phyloP scores from a whole-genome alignment of 2,797 vertebrate species.

The Microctenopoma stevenorrisi region DNA sequence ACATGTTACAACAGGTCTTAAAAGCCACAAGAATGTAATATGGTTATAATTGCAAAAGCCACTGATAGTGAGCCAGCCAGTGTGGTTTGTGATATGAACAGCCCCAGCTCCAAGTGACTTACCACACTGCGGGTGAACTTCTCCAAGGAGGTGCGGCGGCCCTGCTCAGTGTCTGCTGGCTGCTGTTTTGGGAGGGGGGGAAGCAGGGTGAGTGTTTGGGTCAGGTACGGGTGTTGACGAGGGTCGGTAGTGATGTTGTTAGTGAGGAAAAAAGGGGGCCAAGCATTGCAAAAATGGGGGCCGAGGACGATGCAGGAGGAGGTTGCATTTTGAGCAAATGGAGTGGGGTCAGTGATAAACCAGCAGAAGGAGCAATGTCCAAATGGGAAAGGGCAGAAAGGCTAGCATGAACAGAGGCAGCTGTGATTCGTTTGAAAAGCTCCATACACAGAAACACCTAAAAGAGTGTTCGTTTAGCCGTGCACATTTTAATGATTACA shows the following conservation, averaged over 20 bases:
- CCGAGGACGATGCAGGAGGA: slow-evolving; percentile 47
- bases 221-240: slow-evolving; percentile 70
- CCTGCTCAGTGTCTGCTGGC: slow-evolving; percentile 93
- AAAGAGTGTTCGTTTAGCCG: slow-evolving; percentile 14
- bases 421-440: slow-evolving; percentile 68
- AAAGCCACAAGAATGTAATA: slow-evolving; percentile 56
- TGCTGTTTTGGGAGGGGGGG: slow-evolving; percentile 84
- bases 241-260: slow-evolving; percentile 73
- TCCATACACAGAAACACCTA: slow-evolving; percentile 63
- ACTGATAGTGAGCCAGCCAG: slow-evolving; percentile 76
- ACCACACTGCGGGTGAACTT: slow-evolving; percentile 98
- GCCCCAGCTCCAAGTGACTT: slow-evolving; percentile 83
- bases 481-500: slow-evolving; percentile 1
- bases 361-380: slow-evolving; percentile 73
- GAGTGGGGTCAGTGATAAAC: slow-evolving; percentile 66
- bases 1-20: slow-evolving; percentile 33
- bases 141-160: slow-evolving; percentile 98
- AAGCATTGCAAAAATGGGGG: slow-evolving; percentile 60
- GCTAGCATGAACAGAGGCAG: slow-evolving; percentile 73
- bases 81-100: slow-evolving; percentile 75
- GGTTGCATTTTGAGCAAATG: slow-evolving; percentile 43
- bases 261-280: slow-evolving; percentile 45
- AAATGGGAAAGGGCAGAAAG: slow-evolving; percentile 65
- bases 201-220: slow-evolving; percentile 73
- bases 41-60: slow-evolving; percentile 71